Percentiles rank a stretch among this genome's conserved stretches.
Evolutionary conservation across 1,140 invertebrate genomes (phyloP).

Genomic region (Periplaneta americana): DNA sequence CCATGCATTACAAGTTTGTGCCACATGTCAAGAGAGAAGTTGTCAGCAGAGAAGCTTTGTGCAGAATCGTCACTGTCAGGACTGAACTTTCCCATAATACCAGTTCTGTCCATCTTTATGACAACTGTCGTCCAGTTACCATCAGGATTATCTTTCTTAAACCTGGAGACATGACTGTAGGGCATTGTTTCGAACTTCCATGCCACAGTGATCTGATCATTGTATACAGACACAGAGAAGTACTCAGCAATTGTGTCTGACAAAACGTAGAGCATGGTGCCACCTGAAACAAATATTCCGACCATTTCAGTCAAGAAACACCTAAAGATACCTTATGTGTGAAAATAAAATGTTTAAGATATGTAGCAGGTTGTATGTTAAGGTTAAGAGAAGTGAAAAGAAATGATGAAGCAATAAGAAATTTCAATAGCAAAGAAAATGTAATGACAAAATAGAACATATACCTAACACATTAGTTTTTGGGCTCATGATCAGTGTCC

Average conservation of each 20-base stretch:
- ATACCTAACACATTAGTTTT: too few species aligned
- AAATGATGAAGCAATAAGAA: too few species aligned
- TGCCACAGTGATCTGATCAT: slow-evolving; percentile 49
- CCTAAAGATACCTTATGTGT: too few species aligned
- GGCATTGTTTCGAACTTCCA: slow-evolving; percentile 22
- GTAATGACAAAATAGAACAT: too few species aligned
- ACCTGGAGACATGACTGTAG: slow-evolving; percentile 23
- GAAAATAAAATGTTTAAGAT: too few species aligned
- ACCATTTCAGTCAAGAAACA: too few species aligned
- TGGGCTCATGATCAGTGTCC: too few species aligned
- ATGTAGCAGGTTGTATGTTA: too few species aligned
- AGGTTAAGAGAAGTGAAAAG: too few species aligned
- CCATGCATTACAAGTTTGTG: background rate
- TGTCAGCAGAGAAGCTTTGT: background rate
- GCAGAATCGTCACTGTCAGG: background rate
- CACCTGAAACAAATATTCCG: slow-evolving; percentile 47
- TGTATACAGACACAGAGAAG: slow-evolving; percentile 64
- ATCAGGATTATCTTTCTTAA: slow-evolving; percentile 54
- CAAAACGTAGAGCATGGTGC: slow-evolving; percentile 55
- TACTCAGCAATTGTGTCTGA: slow-evolving; percentile 30
- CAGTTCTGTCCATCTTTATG: slow-evolving; percentile 25
- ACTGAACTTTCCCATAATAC: background rate
- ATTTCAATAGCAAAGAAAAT: too few species aligned
- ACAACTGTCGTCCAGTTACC: slow-evolving; percentile 61
- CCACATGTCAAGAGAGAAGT: slow-evolving; percentile 15